A percentile compares a stretch with the other conserved stretches of the same genome.
These are phyloP conservation scores for Protobothrops mucrosquamatus DNA, from an alignment of 2,113 vertebrate species.

Conservation along the genomic window DNA sequence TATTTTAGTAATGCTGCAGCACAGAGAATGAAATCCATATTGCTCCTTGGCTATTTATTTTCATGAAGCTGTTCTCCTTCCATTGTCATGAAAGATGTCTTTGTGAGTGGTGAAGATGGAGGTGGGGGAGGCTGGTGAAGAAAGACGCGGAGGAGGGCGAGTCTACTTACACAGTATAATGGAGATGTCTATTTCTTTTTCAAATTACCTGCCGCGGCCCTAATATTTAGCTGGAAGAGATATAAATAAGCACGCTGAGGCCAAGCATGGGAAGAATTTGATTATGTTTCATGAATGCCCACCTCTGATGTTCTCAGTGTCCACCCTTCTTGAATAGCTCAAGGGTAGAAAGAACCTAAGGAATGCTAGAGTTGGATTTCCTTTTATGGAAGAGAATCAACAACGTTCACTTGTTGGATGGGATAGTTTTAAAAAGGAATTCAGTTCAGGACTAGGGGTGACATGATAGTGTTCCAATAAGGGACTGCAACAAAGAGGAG, in stretches of 20 bases:
- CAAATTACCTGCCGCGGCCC: conserved; percentile 36
- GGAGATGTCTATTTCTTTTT: conserved; percentile 38
- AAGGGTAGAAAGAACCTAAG: not conserved
- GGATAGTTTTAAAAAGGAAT: not conserved
- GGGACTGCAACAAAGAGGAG: not conserved
- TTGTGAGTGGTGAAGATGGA: conserved; percentile 61
- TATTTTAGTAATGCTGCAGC: conserved; percentile 70
- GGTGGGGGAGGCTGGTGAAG: conserved; percentile 28
- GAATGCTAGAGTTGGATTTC: not conserved
- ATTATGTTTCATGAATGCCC: conserved; percentile 20
- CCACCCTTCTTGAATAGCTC: conserved; percentile 6
- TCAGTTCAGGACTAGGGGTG: not conserved
- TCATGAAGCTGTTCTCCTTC: conserved; percentile 64
- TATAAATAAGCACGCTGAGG: conserved; percentile 37
- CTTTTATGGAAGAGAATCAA: conserved; percentile 2
- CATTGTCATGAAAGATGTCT: conserved; percentile 66
- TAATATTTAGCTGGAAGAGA: conserved; percentile 27
- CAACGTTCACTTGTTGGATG: not conserved
- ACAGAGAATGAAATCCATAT: conserved; percentile 73
- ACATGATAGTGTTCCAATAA: not conserved
- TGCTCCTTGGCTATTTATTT: conserved; percentile 73
- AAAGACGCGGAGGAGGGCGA: conserved; percentile 10
- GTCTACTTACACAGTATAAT: not conserved
- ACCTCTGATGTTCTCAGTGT: not conserved
- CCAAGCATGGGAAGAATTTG: not conserved